A percentile compares a stretch with the other conserved stretches of the same genome.
Evolutionary conservation across 1,140 invertebrate species (phyloP).

Genomic region (Patella vulgata): DNA sequence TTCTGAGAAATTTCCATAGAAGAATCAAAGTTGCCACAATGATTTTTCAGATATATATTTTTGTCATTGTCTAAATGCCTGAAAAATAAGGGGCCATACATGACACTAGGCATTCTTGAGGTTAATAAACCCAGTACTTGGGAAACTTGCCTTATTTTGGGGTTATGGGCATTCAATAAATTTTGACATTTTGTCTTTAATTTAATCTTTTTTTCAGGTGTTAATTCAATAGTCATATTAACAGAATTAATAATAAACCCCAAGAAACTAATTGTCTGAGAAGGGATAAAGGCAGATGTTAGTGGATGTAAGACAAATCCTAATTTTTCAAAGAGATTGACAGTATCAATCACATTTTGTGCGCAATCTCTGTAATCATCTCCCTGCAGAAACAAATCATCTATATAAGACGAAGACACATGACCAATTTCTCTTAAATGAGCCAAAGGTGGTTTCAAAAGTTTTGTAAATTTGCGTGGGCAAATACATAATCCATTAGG

Average conservation of each 20-base stretch:
- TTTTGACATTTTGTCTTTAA: too few species aligned
- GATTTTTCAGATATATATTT: constrained; percentile 19
- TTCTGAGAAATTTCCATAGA: too few species aligned
- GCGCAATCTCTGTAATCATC: not conserved
- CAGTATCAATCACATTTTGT: not conserved
- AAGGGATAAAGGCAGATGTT: too few species aligned
- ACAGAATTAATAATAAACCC: too few species aligned
- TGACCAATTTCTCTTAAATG: constrained; percentile 11
- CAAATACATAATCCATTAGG: too few species aligned
- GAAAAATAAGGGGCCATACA: constrained; percentile 27
- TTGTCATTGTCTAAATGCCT: constrained; percentile 25
- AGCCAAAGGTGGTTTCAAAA: constrained; percentile 25
- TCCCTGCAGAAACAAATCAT: too few species aligned
- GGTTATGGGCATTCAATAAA: too few species aligned
- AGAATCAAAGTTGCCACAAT: constrained; percentile 17
- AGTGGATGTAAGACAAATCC: too few species aligned
- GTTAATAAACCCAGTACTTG: constrained; percentile 22
- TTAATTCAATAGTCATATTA: too few species aligned
- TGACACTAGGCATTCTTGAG: constrained; percentile 21
- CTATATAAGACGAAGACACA: constrained; percentile 8
- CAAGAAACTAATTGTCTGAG: not conserved
- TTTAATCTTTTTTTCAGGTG: too few species aligned
- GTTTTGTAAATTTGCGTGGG: constrained; percentile 21
- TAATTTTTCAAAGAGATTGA: not conserved
- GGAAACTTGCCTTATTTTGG: constrained; percentile 21